A percentile compares a stretch with the other conserved stretches of the same genome.
Evolutionary conservation across 1,140 invertebrate genomes (phyloP).

Genomic region (Apis mellifera): Amel_HAv3.1 CM009933.2:9760001-9760500

Average conservation of each 20-base stretch:
- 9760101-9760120: no score
- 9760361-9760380: constrained; percentile 43
- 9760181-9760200: constrained; percentile 53
- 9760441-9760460: no score
- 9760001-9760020: no score
- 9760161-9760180: no score
- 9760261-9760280: constrained; percentile 41
- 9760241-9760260: constrained; percentile 60
- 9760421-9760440: constrained; percentile 24
- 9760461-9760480: constrained; percentile 1
- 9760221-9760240: constrained; percentile 76
- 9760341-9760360: constrained; percentile 73
- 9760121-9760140: no score
- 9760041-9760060: no score
- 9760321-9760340: constrained; percentile 80
- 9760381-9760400: constrained; percentile 36
- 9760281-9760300: constrained; percentile 45
- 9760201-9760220: constrained; percentile 81
- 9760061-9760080: no score
- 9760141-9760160: neutral
- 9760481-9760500: neutral
- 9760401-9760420: constrained; percentile 4
- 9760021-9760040: no score
- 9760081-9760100: no score
- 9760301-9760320: constrained; percentile 68